Base-by-base conservation (phyloP, 2,797 vertebrate species). In the Scolopax bukidnonensis region DNA sequence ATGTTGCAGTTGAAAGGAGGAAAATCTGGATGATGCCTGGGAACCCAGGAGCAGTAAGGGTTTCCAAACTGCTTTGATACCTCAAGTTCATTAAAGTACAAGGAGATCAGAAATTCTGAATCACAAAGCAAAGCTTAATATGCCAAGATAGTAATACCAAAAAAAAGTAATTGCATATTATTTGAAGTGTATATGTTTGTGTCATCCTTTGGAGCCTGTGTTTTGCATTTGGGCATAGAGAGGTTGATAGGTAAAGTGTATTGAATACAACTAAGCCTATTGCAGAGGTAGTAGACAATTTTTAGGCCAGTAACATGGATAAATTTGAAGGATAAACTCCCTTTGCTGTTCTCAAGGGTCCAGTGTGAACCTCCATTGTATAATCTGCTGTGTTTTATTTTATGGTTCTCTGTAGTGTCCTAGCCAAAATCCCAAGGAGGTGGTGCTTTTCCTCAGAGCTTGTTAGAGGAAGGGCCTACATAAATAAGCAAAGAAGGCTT, bases 381-480 rank as follows among this genome's bases (percentile, higher is more conserved):
- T 82, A 73, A 76, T 53, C 45, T 86, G 38, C 53, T 56, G 43
- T 64, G 16, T 61, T 61, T 74, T 30, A 51, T 28, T 63, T 25
- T 67, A 23, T 41, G 16, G 12, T 59, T 81, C 40, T 51, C 50
- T 47, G 33, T 33, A n/a, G 53, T 7, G 38, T 47, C 36, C 65
- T 68, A 30, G 89, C 77, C 30, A 60, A 93, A 33, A 32, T 93
- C 85, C 68, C 85, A 0, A 64, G 63, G 88, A 93, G 70, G 75
- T 64, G 23, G 28, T 51, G 47, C 41, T 79, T 56, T 53, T 94
- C 93, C 81, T 83, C 8, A 11, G 61, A 60, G 92, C 71, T 79
- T 84, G 87, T 95, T 95, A 87, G 23, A 64, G 89, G 90, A 97
- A 96, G 95, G 80, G 56, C 50, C 82, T 89, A 61, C 68, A 78